These are phyloP conservation scores for Antedon mediterranea DNA, from an alignment of 53 echinoderm and acorn worm species.

Conservation along the genomic window DNA sequence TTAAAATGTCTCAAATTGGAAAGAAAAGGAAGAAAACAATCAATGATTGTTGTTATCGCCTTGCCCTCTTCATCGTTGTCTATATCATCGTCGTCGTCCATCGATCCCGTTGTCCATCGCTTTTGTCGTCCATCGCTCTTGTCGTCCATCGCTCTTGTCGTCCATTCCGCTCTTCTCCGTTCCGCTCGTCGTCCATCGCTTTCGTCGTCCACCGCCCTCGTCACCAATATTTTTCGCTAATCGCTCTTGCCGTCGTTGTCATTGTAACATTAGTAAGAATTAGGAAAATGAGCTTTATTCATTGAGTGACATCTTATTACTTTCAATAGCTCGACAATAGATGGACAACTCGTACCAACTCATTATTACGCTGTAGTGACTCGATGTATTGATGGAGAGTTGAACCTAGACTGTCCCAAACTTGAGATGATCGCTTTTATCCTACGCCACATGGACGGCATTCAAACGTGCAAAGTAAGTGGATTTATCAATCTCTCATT, in stretches of 20 bases:
- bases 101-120: no score
- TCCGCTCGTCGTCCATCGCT: no score
- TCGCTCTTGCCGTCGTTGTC: no score
- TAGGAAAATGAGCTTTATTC: neutral
- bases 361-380: conserved; percentile 57
- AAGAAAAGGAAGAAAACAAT: neutral
- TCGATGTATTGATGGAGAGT: conserved; percentile 32
- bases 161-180: no score
- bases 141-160: no score
- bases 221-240: no score
- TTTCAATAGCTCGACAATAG: neutral
- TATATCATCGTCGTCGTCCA: neutral
- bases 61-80: neutral
- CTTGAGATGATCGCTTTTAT: conserved; percentile 49
- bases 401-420: conserved; percentile 28
- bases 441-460: conserved; percentile 55
- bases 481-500: neutral
- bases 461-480: conserved; percentile 69
- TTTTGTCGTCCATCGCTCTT: no score
- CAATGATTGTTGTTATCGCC: neutral
- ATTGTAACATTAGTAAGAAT: neutral
- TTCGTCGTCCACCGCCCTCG: no score
- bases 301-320: neutral
- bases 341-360: conserved; percentile 29
- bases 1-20: no score